Evolutionary conservation across 2,888 invertebrate genomes (phyloP), one percentile per base, ranked within the genome.

Genomic region (Pycnomerus fuliginosus): DNA sequence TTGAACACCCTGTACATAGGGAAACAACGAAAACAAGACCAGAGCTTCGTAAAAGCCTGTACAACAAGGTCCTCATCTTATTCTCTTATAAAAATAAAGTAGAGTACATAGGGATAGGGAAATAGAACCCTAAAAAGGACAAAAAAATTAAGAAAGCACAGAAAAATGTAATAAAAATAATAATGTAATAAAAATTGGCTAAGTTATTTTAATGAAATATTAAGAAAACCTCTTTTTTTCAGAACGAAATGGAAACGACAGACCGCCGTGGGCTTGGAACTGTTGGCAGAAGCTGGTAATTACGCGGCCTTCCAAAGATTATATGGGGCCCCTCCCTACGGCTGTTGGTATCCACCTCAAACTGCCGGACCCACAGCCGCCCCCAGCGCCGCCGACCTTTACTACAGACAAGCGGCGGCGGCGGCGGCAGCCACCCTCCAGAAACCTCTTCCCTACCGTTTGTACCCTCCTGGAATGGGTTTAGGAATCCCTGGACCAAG

Each of bases 241-340:
- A 93, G 94, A 73, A 98, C 98, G 70, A 98, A 98, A 78, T 99
- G 98, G 98, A 98, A 98, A 74, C 84, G 98, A 1, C 98, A 98
- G 73, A 96, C 98, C 10, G 95, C 98, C 0, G 98, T 98, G 2
- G 97, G 98, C 0, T 74, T 97, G 58, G 99, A 99, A 71, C 82
- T 99, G 24, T 76, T 99, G 41, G 94, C 96, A 1, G 99, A 99
- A 72, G 95, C 97, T 0, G 95, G 95, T 4, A 98, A 97, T 76
- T 94, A 93, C 74, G 96, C 96, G 1, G 98, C 98, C n/a, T 92
- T 99, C 67, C 97, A 97, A 75, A 82, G 97, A 50, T 78, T 98
- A 51, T 93, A 92, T 74, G 90, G 90, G 5, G 82, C 82, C 0
- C 81, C 82, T 7, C 84, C 86, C 0, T 88, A 88, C 70, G 79